Evolutionary conservation across 35 echinoderm and acorn worm genomes (phyloP).

Genomic region (Apostichopus parvimensis): DNA sequence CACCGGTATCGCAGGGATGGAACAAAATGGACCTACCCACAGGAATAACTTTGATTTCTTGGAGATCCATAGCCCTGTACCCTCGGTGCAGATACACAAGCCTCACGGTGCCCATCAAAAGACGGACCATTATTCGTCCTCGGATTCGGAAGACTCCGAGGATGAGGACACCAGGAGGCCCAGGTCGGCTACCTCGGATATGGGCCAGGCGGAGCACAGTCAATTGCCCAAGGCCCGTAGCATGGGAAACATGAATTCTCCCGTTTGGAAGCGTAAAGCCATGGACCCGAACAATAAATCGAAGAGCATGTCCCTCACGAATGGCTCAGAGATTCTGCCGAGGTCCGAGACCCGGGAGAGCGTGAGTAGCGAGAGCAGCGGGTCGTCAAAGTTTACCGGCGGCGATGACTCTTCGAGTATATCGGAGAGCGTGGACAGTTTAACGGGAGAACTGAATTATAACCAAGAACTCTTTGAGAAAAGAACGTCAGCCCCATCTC

Average conservation of each 20-base stretch:
- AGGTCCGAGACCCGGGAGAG: conserved; percentile 92
- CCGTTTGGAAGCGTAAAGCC: conserved; percentile 93
- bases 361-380: conserved; percentile 95
- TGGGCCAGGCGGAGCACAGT: conserved; percentile 52
- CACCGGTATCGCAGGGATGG: conserved; percentile 26
- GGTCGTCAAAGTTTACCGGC: conserved; percentile 86
- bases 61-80: conserved; percentile 45
- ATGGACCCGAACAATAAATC: conserved; percentile 70
- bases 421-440: conserved; percentile 84
- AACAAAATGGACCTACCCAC: conserved; percentile 59
- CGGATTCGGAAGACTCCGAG: conserved; percentile 67
- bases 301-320: conserved; percentile 70
- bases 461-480: conserved; percentile 79
- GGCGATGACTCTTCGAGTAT: conserved; percentile 87
- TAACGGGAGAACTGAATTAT: conserved; percentile 75
- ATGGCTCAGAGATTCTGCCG: conserved; percentile 63
- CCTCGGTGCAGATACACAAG: conserved; percentile 66
- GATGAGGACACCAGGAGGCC: conserved; percentile 43
- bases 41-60: conserved; percentile 55
- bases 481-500: conserved; percentile 70
- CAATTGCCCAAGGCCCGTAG: conserved; percentile 78
- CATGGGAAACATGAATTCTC: conserved; percentile 82
- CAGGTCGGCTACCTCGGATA: conserved; percentile 29
- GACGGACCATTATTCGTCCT: conserved; percentile 69
- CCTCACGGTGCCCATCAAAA: conserved; percentile 71